These are phyloP conservation scores for Tupaia chinensis DNA, from an alignment of 2,113 vertebrate genomes.

Conservation along the genomic window DNA sequence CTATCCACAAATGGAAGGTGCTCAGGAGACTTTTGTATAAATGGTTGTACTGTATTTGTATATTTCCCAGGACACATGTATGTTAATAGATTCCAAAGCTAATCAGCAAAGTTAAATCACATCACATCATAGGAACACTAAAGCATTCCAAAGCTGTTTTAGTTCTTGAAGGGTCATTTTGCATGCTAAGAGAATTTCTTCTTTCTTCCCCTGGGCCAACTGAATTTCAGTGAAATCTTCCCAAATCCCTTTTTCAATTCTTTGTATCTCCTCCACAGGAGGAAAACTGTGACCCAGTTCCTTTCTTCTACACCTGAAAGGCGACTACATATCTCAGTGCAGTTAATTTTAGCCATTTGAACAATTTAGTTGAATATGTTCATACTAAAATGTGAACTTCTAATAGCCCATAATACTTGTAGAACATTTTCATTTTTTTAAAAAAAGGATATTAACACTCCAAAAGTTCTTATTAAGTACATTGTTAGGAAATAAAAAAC, in stretches of 20 bases:
- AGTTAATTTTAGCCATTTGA: background rate
- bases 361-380: background rate
- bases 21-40: conserved; percentile 6
- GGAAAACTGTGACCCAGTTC: background rate
- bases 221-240: background rate
- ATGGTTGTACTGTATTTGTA: background rate
- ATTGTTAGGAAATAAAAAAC: background rate
- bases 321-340: background rate
- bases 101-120: background rate
- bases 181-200: background rate
- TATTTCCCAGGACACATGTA: background rate
- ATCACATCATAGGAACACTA: background rate
- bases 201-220: rapidly evolving
- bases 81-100: background rate
- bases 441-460: background rate
- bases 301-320: background rate
- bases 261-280: background rate
- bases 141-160: background rate
- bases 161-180: background rate
- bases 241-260: background rate
- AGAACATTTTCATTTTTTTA: background rate
- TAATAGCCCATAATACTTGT: background rate
- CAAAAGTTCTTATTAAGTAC: background rate
- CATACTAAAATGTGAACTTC: conserved; percentile 23
- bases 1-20: background rate